A percentile compares a stretch with the other conserved stretches of the same genome.
phyloP scores from a whole-genome alignment of 2,113 vertebrate species.

The Tenrec ecaudatus region DNA sequence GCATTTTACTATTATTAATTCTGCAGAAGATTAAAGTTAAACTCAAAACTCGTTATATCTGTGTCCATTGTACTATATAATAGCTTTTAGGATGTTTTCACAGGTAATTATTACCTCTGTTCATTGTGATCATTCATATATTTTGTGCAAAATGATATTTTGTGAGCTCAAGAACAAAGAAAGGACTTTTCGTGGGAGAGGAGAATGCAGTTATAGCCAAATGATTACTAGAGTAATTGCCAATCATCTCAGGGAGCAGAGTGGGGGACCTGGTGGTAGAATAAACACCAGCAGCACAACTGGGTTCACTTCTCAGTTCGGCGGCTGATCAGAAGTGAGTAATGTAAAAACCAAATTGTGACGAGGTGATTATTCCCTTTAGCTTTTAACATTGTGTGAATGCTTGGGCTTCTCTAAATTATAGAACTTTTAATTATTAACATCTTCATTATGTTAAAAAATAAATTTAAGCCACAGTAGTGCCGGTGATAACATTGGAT shows the following conservation, averaged over 20 bases:
- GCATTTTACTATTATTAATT: constrained; percentile 22
- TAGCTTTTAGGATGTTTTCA: constrained; percentile 52
- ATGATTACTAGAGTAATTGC: neutral
- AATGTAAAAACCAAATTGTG: neutral
- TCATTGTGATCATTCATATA: neutral
- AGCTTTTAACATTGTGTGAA: neutral
- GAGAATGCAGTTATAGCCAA: neutral
- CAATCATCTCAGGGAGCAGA: neutral
- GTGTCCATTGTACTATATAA: neutral
- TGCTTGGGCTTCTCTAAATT: neutral
- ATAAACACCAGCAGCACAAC: neutral
- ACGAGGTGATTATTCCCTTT: neutral
- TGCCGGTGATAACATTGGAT: neutral
- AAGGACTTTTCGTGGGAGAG: neutral
- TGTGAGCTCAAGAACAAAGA: constrained; percentile 46
- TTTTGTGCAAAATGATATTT: constrained; percentile 34
- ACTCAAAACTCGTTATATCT: neutral
- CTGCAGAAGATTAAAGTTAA: neutral
- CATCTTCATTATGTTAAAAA: constrained; percentile 23
- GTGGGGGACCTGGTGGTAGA: neutral
- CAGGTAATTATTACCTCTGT: neutral
- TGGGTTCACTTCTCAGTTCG: neutral
- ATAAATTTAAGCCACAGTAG: constrained; percentile 43
- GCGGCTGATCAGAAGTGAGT: neutral
- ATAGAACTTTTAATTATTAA: constrained; percentile 26